These are phyloP conservation scores for Tortrix viridana DNA, from an alignment of 2,888 invertebrate species.

Conservation along the genomic window DNA sequence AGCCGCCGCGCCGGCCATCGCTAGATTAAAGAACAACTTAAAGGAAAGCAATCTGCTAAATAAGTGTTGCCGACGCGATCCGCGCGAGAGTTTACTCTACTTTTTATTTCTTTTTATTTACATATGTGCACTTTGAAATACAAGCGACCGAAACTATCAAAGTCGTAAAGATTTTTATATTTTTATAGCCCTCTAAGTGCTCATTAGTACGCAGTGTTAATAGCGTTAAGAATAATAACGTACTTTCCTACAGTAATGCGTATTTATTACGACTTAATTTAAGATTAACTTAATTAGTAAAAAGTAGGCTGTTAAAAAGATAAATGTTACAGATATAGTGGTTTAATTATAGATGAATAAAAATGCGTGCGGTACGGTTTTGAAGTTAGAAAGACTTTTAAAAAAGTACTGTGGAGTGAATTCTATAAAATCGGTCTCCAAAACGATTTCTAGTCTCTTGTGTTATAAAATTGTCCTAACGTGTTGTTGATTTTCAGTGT, in stretches of 20 bases:
- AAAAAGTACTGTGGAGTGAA: too few relatives aligned
- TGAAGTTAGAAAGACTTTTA: too few relatives aligned
- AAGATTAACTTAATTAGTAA: slow-evolving; percentile 36
- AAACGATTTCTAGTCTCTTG: too few relatives aligned
- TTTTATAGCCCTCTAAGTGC: slow-evolving; percentile 14
- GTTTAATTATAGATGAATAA: slow-evolving; percentile 14
- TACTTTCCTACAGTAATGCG: slow-evolving; percentile 25
- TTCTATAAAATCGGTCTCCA: too few relatives aligned
- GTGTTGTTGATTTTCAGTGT: too few relatives aligned
- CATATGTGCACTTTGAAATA: slow-evolving; percentile 2
- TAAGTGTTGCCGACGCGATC: slow-evolving; percentile 65
- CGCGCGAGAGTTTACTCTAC: slow-evolving; percentile 62
- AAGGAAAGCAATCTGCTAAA: slow-evolving; percentile 85
- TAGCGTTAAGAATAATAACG: slow-evolving; percentile 25
- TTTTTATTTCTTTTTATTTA: slow-evolving; percentile 34
- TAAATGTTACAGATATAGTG: slow-evolving; percentile 13
- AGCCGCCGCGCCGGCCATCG: slow-evolving; percentile 57
- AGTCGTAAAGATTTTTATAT: slow-evolving; percentile 26
- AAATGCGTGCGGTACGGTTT: neutral
- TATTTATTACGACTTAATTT: slow-evolving; percentile 35
- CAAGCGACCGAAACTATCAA: slow-evolving; percentile 26
- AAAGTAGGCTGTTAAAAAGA: slow-evolving; percentile 35
- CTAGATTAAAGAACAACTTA: slow-evolving; percentile 83
- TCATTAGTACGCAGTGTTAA: slow-evolving; percentile 34
- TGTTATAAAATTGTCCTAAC: too few relatives aligned